Evolutionary conservation across 2,888 invertebrate genomes (phyloP), one percentile per base, ranked within the genome.

Genomic region (Drosophila hamatofila): DNA sequence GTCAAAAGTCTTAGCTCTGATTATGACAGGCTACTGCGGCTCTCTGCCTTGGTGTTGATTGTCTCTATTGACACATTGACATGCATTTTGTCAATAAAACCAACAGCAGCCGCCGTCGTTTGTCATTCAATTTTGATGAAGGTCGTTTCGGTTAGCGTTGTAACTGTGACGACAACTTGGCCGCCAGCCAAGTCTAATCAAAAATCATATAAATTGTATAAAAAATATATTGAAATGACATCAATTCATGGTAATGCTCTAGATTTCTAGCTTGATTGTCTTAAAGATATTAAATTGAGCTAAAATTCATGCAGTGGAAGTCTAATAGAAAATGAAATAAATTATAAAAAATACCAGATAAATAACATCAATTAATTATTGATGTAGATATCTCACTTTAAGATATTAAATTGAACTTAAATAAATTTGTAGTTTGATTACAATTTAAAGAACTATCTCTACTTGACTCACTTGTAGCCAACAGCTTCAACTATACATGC

Each of bases 71-170:
- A 42, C 42, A 42, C 42, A 42, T 42, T 39, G 90, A 83, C 90
- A 80, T 88, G 87, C 78, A 88, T 80, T 90, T 72, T 83, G 74
- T 89, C 83, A 89, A 75, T 75, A 57, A 80, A 71, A 57, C 46
- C 65, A 83, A 44, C 62, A 60, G 61, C 88, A 62, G 68, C 27
- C 1, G 23, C 23, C 23, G 23, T 23, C 23, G 48, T 89, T 79
- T 79, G 66, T 79, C 72, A 71, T 80, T 54, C 54, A 23, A 79
- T 71, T 71, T 78, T 88, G 85, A 90, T 75, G 88, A 90, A 90
- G 85, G 85, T 89, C 76, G 76, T 68, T 78, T 83, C 78, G 57
- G 70, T 85, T 86, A 74, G 73, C 51, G 62, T 57, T 61, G 41
- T 69, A 67, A 76, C 80, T 23, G 61, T 62, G 56, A 64, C 61